Evolutionary conservation across 2,113 vertebrate genomes (phyloP).

Genomic region (Centropus unirufus): DNA sequence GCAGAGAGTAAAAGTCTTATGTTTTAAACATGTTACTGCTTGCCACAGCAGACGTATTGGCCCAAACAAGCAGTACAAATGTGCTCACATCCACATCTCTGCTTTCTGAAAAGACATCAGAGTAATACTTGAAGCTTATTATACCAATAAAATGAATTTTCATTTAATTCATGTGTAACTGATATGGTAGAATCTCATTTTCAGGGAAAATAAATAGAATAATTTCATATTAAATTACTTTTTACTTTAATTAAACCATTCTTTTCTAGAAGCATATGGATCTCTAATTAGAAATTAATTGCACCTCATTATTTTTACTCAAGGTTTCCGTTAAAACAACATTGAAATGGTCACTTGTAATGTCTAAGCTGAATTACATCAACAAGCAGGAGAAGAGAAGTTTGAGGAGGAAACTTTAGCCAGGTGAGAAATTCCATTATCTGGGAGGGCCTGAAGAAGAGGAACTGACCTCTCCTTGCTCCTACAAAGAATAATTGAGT

Average conservation of each 20-base stretch:
- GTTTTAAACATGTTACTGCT: neutral
- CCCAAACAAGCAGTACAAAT: neutral
- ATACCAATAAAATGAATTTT: neutral
- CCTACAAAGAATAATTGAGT: neutral
- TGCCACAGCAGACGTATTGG: neutral
- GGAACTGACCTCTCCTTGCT: neutral
- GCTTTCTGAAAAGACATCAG: neutral
- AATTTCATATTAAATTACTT: constrained; percentile 3
- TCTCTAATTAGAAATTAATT: constrained; percentile 44
- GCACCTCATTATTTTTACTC: constrained; percentile 30
- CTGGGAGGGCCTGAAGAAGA: neutral
- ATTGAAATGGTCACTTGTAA: neutral
- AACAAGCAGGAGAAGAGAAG: neutral
- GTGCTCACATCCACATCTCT: neutral
- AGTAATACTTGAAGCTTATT: constrained; percentile 13
- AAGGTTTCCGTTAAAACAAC: neutral
- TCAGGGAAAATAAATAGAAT: constrained; percentile 23
- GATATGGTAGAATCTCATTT: constrained; percentile 34
- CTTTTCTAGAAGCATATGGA: neutral
- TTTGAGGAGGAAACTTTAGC: neutral
- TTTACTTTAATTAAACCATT: constrained; percentile 43
- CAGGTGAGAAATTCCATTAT: neutral
- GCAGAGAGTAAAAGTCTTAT: neutral
- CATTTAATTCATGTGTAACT: constrained; percentile 6
- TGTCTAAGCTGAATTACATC: neutral